These are phyloP conservation scores for Cephus spinipes DNA, from an alignment of 2,888 invertebrate species.

Conservation along the genomic window DNA sequence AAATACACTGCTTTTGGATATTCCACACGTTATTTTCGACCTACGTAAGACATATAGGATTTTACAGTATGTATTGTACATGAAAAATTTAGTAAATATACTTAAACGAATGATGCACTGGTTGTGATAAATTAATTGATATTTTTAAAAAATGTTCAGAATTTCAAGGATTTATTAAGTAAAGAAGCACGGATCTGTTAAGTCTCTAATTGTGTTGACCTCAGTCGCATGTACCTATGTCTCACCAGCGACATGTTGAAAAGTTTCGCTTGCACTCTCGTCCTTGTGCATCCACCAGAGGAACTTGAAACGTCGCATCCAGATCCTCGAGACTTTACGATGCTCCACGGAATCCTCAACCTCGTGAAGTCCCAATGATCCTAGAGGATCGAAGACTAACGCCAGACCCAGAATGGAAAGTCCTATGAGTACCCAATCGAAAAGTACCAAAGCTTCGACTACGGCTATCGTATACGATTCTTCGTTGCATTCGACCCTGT, in stretches of 20 bases:
- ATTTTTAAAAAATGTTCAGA: neutral
- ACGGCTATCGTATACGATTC: constrained; percentile 78
- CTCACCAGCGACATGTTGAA: constrained; percentile 82
- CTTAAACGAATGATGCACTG: too few relatives aligned
- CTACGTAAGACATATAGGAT: too few relatives aligned
- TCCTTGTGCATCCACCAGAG: constrained; percentile 79
- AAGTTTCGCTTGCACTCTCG: constrained; percentile 82
- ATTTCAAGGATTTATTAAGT: neutral
- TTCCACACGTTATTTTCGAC: too few relatives aligned
- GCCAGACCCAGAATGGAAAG: constrained; percentile 81
- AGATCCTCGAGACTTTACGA: constrained; percentile 77
- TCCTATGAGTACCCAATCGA: constrained; percentile 84
- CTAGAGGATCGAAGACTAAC: constrained; percentile 86
- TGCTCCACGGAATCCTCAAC: constrained; percentile 74
- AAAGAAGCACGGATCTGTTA: neutral
- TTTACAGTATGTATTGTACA: too few relatives aligned
- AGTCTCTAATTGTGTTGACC: constrained; percentile 12
- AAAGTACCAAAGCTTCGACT: constrained; percentile 81
- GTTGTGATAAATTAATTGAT: too few relatives aligned
- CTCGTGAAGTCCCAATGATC: constrained; percentile 61
- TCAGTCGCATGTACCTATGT: constrained; percentile 60
- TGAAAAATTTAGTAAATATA: too few relatives aligned
- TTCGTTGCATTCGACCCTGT: constrained; percentile 75
- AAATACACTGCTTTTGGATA: too few relatives aligned
- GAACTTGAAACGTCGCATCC: constrained; percentile 82